Evolutionary conservation across 2,888 invertebrate genomes (phyloP).

Genomic region (Sphinx pinastri): DNA sequence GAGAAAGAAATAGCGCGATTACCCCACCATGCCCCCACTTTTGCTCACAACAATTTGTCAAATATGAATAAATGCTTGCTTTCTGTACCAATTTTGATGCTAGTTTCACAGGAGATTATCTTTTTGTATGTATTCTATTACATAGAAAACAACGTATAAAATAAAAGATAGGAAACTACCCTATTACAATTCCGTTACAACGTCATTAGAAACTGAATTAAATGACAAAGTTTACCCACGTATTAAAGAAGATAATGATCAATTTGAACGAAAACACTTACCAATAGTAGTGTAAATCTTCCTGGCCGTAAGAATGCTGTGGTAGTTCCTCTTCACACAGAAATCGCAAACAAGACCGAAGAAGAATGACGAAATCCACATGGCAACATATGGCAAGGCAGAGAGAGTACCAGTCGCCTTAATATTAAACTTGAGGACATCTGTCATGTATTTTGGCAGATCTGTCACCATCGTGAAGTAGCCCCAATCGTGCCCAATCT

Average conservation of each 20-base stretch:
- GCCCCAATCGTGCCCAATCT: slow-evolving; percentile 88
- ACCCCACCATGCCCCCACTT: no score
- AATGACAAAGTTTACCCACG: not conserved
- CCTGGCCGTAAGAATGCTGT: slow-evolving; percentile 83
- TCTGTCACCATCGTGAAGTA: slow-evolving; percentile 89
- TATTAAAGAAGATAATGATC: not conserved
- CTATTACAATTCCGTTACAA: no score
- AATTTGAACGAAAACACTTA: slow-evolving; percentile 55
- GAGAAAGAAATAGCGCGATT: no score
- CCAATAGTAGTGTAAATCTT: slow-evolving; percentile 88
- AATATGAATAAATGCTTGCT: no score
- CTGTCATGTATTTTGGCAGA: slow-evolving; percentile 88
- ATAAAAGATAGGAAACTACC: no score
- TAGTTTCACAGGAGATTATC: no score
- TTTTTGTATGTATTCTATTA: no score
- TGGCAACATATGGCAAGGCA: slow-evolving; percentile 86
- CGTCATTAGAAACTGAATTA: no score
- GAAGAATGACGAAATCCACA: slow-evolving; percentile 86
- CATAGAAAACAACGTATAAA: no score
- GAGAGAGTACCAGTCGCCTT: slow-evolving; percentile 85
- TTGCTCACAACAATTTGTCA: no score
- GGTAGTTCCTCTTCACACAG: slow-evolving; percentile 83
- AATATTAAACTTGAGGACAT: slow-evolving; percentile 86
- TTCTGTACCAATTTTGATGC: no score
- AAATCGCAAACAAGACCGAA: slow-evolving; percentile 88